Conservation (phyloP, 2,797 vertebrate species). For the Cheirogaleus major region DNA sequence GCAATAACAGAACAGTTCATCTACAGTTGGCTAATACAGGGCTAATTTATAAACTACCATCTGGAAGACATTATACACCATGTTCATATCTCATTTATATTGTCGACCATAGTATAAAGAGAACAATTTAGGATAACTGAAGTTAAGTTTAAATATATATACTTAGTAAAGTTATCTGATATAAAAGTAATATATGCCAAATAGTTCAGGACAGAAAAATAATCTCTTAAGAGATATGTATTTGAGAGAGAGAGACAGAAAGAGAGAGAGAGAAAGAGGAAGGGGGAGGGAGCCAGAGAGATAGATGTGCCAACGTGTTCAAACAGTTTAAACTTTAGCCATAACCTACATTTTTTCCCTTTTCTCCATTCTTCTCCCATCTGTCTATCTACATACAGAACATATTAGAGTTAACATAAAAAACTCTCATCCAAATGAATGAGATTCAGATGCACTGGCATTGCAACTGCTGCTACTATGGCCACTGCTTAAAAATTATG, state of each 20-base stretch:
- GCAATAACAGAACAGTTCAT: not conserved
- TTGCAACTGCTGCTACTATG: not conserved
- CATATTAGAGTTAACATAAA: not conserved
- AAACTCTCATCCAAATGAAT: not conserved
- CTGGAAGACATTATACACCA: not conserved
- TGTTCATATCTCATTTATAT: not conserved
- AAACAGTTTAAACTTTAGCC: not conserved
- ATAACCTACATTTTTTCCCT: not conserved
- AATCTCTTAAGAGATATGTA: not conserved
- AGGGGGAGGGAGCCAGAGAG: not conserved
- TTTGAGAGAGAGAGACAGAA: not conserved
- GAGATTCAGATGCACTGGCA: not conserved
- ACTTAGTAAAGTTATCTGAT: not conserved
- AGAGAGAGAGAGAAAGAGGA: not conserved
- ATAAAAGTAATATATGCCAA: not conserved
- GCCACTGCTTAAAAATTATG: not conserved
- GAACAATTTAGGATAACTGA: not conserved
- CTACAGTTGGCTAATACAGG: not conserved
- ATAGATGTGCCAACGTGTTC: not conserved
- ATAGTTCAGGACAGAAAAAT: conserved; percentile 1
- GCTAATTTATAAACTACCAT: not conserved
- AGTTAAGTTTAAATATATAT: not conserved
- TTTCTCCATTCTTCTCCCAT: not conserved
- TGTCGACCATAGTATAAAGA: not conserved
- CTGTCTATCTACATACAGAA: not conserved